Evolutionary conservation across 53 echinoderm and acorn worm species (phyloP).

Genomic region (Zoroaster sp.): DNA sequence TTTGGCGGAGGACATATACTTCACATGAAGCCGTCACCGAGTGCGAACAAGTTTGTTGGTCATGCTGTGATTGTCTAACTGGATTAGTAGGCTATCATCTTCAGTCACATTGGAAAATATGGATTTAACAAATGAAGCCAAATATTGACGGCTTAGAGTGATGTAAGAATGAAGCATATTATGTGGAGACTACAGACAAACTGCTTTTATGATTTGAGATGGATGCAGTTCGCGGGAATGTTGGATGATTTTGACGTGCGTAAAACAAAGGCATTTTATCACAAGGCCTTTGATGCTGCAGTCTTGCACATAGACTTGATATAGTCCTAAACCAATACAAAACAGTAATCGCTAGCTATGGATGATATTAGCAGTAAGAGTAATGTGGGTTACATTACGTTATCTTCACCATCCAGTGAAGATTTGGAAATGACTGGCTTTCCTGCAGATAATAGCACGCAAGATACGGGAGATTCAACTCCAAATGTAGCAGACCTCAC

Average conservation of each 20-base stretch:
- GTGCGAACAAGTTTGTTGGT: not conserved
- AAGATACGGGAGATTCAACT: not conserved
- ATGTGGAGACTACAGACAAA: not conserved
- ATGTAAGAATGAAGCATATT: not conserved
- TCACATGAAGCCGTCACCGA: not conserved
- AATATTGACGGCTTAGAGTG: not conserved
- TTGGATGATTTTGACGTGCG: not conserved
- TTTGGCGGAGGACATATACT: not conserved
- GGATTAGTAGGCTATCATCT: not conserved
- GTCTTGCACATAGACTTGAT: not conserved
- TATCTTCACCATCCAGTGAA: not conserved
- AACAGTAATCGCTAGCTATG: not conserved
- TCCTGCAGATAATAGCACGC: not conserved
- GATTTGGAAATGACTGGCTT: not conserved
- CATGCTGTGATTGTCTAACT: not conserved
- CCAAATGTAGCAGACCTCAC: not conserved
- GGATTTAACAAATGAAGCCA: not conserved
- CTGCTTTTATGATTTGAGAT: not conserved
- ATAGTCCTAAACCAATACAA: not conserved
- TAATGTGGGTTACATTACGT: slow-evolving; percentile 27
- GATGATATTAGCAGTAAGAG: not conserved
- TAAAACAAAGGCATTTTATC: not conserved
- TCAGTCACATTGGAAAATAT: not conserved
- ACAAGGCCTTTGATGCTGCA: not conserved
- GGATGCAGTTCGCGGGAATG: not conserved